These are phyloP conservation scores for Ceyx margarethae DNA, from an alignment of 2,113 vertebrate genomes.

Conservation along the genomic window DNA sequence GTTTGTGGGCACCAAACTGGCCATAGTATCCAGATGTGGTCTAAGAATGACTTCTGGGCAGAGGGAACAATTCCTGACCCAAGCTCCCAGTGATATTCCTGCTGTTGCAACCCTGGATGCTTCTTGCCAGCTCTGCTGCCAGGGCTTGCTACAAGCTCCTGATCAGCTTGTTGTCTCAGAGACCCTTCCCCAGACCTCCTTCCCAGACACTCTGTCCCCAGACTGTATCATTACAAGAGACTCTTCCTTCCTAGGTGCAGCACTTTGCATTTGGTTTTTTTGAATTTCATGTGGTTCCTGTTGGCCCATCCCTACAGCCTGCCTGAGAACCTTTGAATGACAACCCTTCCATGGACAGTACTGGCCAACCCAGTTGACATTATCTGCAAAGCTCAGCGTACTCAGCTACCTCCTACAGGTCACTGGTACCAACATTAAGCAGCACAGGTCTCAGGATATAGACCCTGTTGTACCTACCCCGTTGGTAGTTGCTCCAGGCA, in stretches of 20 bases:
- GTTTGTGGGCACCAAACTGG: not conserved
- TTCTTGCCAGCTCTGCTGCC: fast-evolving
- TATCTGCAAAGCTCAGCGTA: not conserved
- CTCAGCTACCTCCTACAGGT: not conserved
- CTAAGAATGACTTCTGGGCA: fast-evolving
- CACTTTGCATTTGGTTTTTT: not conserved
- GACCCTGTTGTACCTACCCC: not conserved
- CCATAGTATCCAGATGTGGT: fast-evolving
- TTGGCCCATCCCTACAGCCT: not conserved
- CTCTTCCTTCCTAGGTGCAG: not conserved
- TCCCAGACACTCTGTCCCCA: not conserved
- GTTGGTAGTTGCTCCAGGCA: not conserved
- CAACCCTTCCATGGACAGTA: not conserved
- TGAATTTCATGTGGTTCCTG: not conserved
- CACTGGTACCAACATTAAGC: not conserved
- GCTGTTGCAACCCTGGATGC: not conserved
- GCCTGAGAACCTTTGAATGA: not conserved
- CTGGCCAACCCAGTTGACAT: not conserved
- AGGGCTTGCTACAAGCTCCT: not conserved
- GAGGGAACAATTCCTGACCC: not conserved
- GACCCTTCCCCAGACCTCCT: not conserved
- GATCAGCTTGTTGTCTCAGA: not conserved
- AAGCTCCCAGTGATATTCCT: fast-evolving
- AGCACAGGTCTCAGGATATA: not conserved
- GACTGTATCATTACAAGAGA: not conserved